A percentile compares a stretch with the other conserved stretches of the same genome.
Evolutionary conservation across 2,797 vertebrate genomes (phyloP).

Genomic region (Macropodus opercularis): DNA sequence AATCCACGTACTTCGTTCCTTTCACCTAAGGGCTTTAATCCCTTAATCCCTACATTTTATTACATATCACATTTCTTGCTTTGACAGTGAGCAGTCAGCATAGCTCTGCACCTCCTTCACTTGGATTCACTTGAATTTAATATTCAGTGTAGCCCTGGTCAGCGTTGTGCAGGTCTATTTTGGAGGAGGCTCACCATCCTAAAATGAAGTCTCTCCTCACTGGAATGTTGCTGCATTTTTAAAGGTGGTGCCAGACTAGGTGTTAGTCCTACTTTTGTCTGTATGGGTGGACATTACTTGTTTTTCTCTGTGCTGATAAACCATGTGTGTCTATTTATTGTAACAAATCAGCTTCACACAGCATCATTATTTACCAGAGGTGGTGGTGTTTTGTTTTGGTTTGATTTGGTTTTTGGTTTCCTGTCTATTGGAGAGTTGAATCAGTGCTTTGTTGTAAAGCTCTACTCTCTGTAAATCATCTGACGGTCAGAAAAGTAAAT

Average conservation of each 20-base stretch:
- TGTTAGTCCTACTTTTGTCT: neutral
- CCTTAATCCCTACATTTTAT: slow-evolving; percentile 68
- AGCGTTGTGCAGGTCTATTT: slow-evolving; percentile 23
- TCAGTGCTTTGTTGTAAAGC: neutral
- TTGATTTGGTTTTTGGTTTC: neutral
- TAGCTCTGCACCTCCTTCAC: slow-evolving; percentile 26
- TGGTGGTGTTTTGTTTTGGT: slow-evolving; percentile 1
- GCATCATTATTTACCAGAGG: slow-evolving; percentile 3
- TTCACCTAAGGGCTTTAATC: slow-evolving; percentile 63
- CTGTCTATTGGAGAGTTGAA: neutral
- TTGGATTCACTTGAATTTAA: too few species aligned
- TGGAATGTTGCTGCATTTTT: slow-evolving; percentile 6
- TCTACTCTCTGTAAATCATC: slow-evolving; percentile 21
- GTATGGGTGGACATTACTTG: neutral
- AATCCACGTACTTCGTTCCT: slow-evolving; percentile 57
- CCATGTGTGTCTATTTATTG: slow-evolving; percentile 4
- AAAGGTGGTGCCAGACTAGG: slow-evolving; percentile 5
- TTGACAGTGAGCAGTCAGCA: slow-evolving; percentile 43
- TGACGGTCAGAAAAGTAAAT: neutral
- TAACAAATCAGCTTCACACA: slow-evolving; percentile 9
- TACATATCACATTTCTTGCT: slow-evolving; percentile 55
- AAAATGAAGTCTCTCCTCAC: slow-evolving; percentile 16
- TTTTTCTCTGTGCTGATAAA: slow-evolving; percentile 8
- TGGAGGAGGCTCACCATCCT: slow-evolving; percentile 6
- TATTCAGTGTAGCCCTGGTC: slow-evolving; percentile 32